Percentiles rank a stretch among this genome's conserved stretches.
phyloP scores from a whole-genome alignment of 1,140 invertebrate genomes.

The Macrobrachium rosenbergii region DNA sequence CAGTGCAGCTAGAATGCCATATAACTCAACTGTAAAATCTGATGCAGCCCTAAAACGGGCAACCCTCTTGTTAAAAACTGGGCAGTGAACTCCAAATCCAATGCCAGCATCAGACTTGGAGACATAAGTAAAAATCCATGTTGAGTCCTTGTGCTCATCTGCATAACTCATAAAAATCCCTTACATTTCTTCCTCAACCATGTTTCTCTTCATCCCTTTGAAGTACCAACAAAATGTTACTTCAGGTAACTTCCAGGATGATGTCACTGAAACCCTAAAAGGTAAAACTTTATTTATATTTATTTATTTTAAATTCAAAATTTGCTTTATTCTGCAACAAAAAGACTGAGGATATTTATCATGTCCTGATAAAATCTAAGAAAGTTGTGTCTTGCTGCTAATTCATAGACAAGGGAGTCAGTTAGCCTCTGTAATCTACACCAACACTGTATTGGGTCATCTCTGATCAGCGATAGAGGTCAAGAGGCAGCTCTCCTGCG shows the following conservation, averaged over 20 bases:
- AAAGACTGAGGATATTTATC: not conserved
- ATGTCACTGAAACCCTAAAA: not conserved
- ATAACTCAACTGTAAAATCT: not conserved
- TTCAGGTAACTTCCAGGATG: not conserved
- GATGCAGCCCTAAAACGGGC: not conserved
- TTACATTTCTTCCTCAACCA: not conserved
- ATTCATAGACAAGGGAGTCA: not conserved
- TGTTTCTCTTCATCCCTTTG: no score
- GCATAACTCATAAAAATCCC: constrained; percentile 1
- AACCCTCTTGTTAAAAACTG: not conserved
- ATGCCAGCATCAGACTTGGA: constrained; percentile 32
- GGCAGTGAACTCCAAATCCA: constrained; percentile 4
- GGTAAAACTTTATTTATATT: not conserved
- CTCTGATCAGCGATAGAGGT: no score
- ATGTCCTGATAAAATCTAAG: not conserved
- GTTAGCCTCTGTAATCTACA: not conserved
- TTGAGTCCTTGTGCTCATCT: not conserved
- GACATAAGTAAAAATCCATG: not conserved
- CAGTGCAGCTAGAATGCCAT: not conserved
- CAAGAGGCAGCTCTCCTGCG: not conserved
- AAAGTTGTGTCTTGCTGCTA: not conserved
- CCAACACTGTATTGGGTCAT: not conserved
- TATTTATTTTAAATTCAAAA: not conserved
- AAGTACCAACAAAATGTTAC: no score
- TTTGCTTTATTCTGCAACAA: not conserved